Evolutionary conservation across 2,888 invertebrate species (phyloP).

Genomic region (Gandaritis pyraliata): DNA sequence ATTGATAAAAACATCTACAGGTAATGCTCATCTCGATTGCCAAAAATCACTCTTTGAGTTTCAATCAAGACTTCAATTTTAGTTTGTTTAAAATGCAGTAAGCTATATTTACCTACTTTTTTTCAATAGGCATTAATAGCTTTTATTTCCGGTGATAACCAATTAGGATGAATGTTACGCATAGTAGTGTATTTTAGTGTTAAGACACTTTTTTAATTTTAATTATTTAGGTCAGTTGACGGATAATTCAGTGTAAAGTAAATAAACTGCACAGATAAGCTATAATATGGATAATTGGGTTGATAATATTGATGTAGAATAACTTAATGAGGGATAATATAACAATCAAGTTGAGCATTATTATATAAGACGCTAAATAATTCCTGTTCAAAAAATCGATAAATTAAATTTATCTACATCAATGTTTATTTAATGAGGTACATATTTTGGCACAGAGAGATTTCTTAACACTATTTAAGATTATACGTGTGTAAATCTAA

Average conservation of each 20-base stretch:
- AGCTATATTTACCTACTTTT: no score
- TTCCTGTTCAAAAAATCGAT: slow-evolving; percentile 69
- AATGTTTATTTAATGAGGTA: slow-evolving; percentile 88
- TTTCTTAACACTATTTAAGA: slow-evolving; percentile 80
- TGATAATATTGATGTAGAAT: no score
- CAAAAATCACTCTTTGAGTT: slow-evolving; percentile 4
- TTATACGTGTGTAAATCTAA: slow-evolving; percentile 76
- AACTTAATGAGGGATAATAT: neutral
- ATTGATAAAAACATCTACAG: slow-evolving; percentile 29
- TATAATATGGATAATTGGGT: no score
- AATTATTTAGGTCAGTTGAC: no score
- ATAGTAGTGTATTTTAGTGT: no score
- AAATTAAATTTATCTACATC: slow-evolving; percentile 78
- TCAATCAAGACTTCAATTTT: neutral
- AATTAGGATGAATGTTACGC: no score
- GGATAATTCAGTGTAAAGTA: no score
- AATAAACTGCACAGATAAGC: no score
- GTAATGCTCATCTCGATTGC: slow-evolving; percentile 30
- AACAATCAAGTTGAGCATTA: slow-evolving; percentile 39
- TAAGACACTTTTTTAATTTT: no score
- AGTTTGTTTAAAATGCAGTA: neutral
- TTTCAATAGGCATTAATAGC: no score
- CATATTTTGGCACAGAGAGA: slow-evolving; percentile 92
- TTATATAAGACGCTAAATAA: slow-evolving; percentile 58
- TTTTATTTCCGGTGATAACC: no score